Evolutionary conservation across 2,888 invertebrate species (phyloP), one percentile per base, ranked within the genome.

Genomic region (Artemia sp.): DNA sequence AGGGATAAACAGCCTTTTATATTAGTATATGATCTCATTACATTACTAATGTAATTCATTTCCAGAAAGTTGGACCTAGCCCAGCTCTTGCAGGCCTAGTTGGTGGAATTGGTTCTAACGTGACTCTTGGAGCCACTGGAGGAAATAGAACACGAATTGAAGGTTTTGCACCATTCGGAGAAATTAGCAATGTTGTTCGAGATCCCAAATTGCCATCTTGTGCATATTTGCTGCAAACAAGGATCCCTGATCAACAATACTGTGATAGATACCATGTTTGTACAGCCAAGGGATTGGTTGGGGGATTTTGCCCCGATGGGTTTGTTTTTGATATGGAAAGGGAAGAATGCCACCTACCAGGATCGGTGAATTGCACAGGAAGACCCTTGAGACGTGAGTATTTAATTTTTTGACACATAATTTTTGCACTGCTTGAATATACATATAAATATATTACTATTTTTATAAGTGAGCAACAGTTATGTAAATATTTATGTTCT

Each of bases 221-320:
- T 68, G 51, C 68, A 1, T 19, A 51, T n/a, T 14, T 68, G 68
- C 12, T 14, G n/a, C 68, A 68, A 52, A 68, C n/a, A n/a, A 51
- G 68, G 14, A 50, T 68, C 19, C 68, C 68, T 1, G 68, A 68
- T 19, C 51, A 12, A 7, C 51, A 52, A 6, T 52, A 52, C 9
- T 68, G 68, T 52, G 68, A 68, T 11, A 51, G 52, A 24, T 68
- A 68, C 19, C 52, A 68, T 24, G 51, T 68, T n/a, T 68, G 68
- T 24, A 68, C 52, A 10, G 14, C 38, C 14, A 38, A 51, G 12
- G 68, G 52, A 51, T 51, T 68, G 51, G 19, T 53, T 51, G 51
- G 51, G 9, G 38, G 19, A 9, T 19, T 52, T 8, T 68, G 68
- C 11, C 68, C 68, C 7, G 68, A 68, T 51, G 68, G 68, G 11